Evolutionary conservation across 2,888 invertebrate species (phyloP), one percentile per base, ranked within the genome.

Genomic region (Tipula confusa): DNA sequence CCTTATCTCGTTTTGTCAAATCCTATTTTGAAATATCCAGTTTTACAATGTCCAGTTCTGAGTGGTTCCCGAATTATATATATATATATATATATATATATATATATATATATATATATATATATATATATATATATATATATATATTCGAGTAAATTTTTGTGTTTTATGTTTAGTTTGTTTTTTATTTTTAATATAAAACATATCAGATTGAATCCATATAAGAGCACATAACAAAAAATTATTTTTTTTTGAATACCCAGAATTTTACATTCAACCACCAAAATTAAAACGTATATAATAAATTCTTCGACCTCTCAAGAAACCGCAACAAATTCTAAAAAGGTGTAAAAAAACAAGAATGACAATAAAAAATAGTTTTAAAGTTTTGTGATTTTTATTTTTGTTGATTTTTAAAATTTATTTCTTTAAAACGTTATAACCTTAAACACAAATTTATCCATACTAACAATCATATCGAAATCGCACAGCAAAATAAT

Each of bases 271-370:
- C 24, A 64, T 24, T 64, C 24, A n/a, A 24, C 64, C 64, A 64
- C 24, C 64, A 64, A 64, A n/a, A 64, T 64, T 64, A 64, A 64
- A 11, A 64, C 24, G 9, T 24, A 64, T 24, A 18, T 24, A 64
- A 64, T 64, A 64, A 64, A 64, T 64, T 64, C n/a, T 9, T 9
- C 64, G 64, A 9, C 64, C 64, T 18, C 24, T 64, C 64, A 24
- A 64, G 24, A 64, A 64, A 64, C 64, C 64, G 64, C 64, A 64
- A n/a, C n/a, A n/a, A 64, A 64, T 64, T 64, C 64, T 64, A 64
- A 64, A 64, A 64, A 64, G 64, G 64, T 64, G 64, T 64, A 64
- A 64, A 64, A 48, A 64, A 64, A 64, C 64, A 64, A 64, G 64
- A 64, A 64, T 64, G 24, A 64, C 64, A 64, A 64, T 64, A 64